phyloP scores from a whole-genome alignment of 2,888 invertebrate species.

The Drosophila diplacantha region DNA sequence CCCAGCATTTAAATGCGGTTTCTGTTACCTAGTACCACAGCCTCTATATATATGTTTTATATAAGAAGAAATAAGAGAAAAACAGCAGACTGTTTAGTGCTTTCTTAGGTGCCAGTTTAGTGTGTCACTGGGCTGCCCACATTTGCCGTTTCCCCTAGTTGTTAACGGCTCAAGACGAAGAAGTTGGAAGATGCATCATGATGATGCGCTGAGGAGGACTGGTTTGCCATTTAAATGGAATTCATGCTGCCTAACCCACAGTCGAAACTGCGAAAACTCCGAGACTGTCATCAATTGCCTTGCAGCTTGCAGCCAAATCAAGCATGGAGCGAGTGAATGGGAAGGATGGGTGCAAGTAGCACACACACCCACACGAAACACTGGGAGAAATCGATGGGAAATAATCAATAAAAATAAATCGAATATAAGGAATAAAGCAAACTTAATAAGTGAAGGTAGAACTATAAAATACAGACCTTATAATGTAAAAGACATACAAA shows the following conservation, averaged over 20 bases:
- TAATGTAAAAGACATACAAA: too few species aligned
- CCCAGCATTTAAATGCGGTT: constrained; percentile 63
- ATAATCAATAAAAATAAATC: neutral
- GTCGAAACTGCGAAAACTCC: constrained; percentile 31
- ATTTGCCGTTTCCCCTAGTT: constrained; percentile 54
- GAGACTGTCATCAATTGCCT: constrained; percentile 57
- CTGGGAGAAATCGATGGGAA: neutral
- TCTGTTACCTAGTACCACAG: constrained; percentile 31
- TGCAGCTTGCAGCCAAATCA: constrained; percentile 53
- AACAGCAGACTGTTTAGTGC: constrained; percentile 12
- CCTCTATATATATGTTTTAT: constrained; percentile 1
- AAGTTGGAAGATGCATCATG: constrained; percentile 57
- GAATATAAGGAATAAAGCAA: neutral
- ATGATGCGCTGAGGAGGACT: constrained; percentile 35
- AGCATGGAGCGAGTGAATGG: constrained; percentile 44
- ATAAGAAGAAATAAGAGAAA: constrained; percentile 3
- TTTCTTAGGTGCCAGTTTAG: constrained; percentile 54
- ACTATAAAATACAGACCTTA: neutral
- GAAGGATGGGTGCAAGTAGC: constrained; percentile 15
- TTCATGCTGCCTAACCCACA: constrained; percentile 60
- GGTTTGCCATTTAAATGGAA: constrained; percentile 70
- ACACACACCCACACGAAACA: constrained; percentile 24
- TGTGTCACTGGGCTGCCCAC: constrained; percentile 71
- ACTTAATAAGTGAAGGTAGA: neutral
- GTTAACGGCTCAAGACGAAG: constrained; percentile 56